Evolutionary conservation across 2,113 vertebrate genomes (phyloP), one percentile per base, ranked within the genome.

Genomic region (Beaufortia kweichowensis): DNA sequence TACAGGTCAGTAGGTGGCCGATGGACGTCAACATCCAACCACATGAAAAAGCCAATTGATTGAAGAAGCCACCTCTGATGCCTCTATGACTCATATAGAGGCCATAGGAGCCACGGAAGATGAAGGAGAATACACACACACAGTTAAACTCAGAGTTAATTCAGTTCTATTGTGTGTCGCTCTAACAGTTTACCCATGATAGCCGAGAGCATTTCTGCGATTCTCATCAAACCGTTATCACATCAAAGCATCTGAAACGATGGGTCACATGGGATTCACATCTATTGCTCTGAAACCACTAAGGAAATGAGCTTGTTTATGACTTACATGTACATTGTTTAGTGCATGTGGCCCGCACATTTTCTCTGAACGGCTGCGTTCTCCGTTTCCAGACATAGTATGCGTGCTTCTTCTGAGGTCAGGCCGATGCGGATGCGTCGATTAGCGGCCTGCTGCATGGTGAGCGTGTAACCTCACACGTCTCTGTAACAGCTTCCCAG

Each of bases 41-140:
- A 75, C 75, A 82, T 84, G 73, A 86, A 86, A 86, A 79, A 86
- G 80, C 69, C 76, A 63, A 76, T 79, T 75, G 79, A 82, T 70
- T 73, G 50, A 79, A 78, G 77, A 41, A 79, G 60, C 75, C 71
- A 43, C 76, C 80, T 85, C 80, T 85, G 82, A 82, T 82, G 80
- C 80, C 79, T 81, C 81, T 84, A 56, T 84, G 82, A 84, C 72
- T 82, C 82, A 84, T 48, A 53, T 35, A 48, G 59, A 33, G 57
- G 74, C 68, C 66, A 75, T 63, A 59, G 53, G 68, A 66, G 35
- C 64, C 66, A 31, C 23, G 11, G 24, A 23, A 84, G 81, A 86
- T 86, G 79, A 86, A 86, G 79, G 77, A n/a, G 77, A 84, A 84
- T 78, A 71, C 50, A 62, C 64, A 75, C 63, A 21, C 6, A 4